Percentiles rank a stretch among this genome's conserved stretches.
Conservation (phyloP, 2,113 vertebrate genomes). For the Halcyon malimbica region DNA sequence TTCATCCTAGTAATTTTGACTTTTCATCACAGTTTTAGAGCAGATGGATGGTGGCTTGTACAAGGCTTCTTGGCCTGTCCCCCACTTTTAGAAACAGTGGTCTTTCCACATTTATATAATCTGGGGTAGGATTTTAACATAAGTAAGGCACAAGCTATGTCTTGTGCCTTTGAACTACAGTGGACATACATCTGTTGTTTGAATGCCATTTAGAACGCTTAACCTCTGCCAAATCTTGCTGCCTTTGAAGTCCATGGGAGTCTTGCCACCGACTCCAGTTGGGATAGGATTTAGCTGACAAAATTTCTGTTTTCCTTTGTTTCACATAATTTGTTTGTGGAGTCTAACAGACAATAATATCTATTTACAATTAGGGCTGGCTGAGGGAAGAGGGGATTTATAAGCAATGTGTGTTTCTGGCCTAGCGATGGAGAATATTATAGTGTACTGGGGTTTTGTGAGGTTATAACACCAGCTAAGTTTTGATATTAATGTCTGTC, state of each 20-base stretch:
- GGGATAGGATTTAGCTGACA: background rate
- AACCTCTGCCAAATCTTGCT: conserved; percentile 30
- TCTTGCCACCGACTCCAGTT: background rate
- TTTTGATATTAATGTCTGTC: background rate
- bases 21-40: background rate
- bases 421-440: background rate
- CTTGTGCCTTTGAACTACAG: conserved; percentile 15
- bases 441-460: background rate
- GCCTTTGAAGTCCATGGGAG: conserved; percentile 40
- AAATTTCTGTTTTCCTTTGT: background rate
- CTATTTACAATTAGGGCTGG: background rate
- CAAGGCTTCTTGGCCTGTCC: background rate
- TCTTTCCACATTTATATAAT: background rate
- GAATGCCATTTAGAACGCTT: background rate
- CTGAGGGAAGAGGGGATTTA: background rate
- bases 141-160: background rate
- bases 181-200: conserved; percentile 5
- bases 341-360: background rate
- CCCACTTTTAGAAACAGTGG: background rate
- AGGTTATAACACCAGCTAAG: background rate
- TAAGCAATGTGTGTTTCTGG: background rate
- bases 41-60: background rate
- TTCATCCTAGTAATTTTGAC: background rate
- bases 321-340: background rate
- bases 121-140: background rate